phyloP scores from a whole-genome alignment of 1,140 invertebrate genomes.

The Vanessa atalanta region DNA sequence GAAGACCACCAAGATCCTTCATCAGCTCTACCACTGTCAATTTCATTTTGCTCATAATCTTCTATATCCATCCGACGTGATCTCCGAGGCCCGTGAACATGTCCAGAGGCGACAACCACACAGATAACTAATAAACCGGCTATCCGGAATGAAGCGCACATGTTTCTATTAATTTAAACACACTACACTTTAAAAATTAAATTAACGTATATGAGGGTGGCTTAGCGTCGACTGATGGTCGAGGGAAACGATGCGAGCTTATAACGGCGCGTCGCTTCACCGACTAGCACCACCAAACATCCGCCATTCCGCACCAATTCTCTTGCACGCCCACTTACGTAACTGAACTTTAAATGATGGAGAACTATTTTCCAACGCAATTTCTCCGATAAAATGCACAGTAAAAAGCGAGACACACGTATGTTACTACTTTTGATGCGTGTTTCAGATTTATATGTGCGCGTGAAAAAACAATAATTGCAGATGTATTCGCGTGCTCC shows the following conservation, averaged over 20 bases:
- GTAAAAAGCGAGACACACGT: conserved; percentile 73
- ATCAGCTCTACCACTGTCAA: conserved; percentile 76
- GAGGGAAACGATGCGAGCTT: conserved; percentile 69
- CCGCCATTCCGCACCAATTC: conserved; percentile 82
- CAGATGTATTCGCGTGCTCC: conserved; percentile 57
- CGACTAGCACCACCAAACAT: conserved; percentile 76
- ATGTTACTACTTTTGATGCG: conserved; percentile 49
- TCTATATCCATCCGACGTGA: conserved; percentile 71
- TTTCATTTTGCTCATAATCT: conserved; percentile 70
- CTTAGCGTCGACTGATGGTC: conserved; percentile 72
- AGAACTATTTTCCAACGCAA: conserved; percentile 80
- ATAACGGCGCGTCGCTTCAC: conserved; percentile 75
- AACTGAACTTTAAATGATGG: conserved; percentile 81
- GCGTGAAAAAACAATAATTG: conserved; percentile 57
- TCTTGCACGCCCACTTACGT: conserved; percentile 79
- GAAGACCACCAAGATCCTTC: conserved; percentile 78
- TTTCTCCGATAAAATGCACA: conserved; percentile 80
- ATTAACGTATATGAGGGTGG: conserved; percentile 70
- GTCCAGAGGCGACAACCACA: conserved; percentile 61
- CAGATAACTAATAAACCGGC: conserved; percentile 68
- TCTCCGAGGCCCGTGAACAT: conserved; percentile 71
- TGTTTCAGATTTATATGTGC: conserved; percentile 49
- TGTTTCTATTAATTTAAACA: conserved; percentile 59
- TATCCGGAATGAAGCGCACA: conserved; percentile 76
- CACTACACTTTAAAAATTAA: conserved; percentile 63